Conservation (phyloP, 1,140 invertebrate species). For the Aphaenogaster ashmeadi region DNA sequence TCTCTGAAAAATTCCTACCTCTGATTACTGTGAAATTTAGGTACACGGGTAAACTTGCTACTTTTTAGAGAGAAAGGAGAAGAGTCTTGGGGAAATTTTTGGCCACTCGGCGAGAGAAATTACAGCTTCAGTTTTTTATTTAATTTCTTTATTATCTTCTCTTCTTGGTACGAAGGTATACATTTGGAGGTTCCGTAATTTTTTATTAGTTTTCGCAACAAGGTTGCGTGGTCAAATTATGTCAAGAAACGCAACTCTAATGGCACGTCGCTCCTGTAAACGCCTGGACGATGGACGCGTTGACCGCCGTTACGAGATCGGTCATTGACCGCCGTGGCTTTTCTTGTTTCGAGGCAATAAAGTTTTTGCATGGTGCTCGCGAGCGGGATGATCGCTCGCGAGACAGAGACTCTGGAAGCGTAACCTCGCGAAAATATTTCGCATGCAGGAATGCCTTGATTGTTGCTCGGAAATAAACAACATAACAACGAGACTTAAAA, state of each 20-base stretch:
- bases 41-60: background rate
- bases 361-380: slow-evolving; percentile 48
- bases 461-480: slow-evolving; percentile 29
- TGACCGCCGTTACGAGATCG: slow-evolving; percentile 55
- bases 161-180: slow-evolving; percentile 9
- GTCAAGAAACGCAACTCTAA: background rate
- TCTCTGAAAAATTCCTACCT: background rate
- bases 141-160: slow-evolving; percentile 35
- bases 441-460: slow-evolving; percentile 57
- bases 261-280: slow-evolving; percentile 46
- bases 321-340: slow-evolving; percentile 58
- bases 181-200: background rate
- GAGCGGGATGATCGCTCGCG: slow-evolving; percentile 45
- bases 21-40: slow-evolving; percentile 43
- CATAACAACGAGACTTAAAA: background rate
- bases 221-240: slow-evolving; percentile 1
- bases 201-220: slow-evolving; percentile 21
- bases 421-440: slow-evolving; percentile 51
- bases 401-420: slow-evolving; percentile 36
- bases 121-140: slow-evolving; percentile 8
- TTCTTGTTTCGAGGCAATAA: slow-evolving; percentile 63
- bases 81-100: background rate
- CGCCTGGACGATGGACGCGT: slow-evolving; percentile 11
- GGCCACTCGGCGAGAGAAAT: background rate
- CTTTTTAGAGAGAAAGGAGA: slow-evolving; percentile 9